These are phyloP conservation scores for Diacarnus erythraeanus DNA, from an alignment of 37 sponge, comb jelly and placozoan species.

Conservation along the genomic window DNA sequence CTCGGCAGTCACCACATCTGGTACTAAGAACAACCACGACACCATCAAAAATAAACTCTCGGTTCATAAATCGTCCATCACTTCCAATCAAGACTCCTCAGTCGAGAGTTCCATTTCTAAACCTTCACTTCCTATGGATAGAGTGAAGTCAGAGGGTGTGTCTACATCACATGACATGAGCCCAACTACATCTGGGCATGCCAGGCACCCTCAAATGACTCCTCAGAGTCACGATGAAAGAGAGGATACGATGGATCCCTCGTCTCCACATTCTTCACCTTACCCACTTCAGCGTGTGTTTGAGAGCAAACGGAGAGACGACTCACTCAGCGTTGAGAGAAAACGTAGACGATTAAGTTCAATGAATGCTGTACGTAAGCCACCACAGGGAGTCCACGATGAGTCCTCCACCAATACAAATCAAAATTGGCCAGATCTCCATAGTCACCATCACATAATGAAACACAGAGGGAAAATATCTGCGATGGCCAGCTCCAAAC, in stretches of 20 bases:
- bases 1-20: neutral
- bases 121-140: too few relatives aligned
- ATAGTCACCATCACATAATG: neutral
- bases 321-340: slow-evolving; percentile 32
- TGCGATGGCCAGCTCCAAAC: neutral
- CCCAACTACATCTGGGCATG: neutral
- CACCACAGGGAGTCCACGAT: too few relatives aligned
- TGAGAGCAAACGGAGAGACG: slow-evolving; percentile 22
- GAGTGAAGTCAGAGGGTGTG: slow-evolving; percentile 2
- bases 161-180: slow-evolving; percentile 17
- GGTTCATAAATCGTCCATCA: neutral
- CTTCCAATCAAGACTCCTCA: too few relatives aligned
- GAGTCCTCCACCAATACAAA: neutral
- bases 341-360: slow-evolving; percentile 47
- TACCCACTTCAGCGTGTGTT: neutral
- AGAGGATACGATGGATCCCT: too few relatives aligned
- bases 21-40: neutral
- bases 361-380: slow-evolving; percentile 2
- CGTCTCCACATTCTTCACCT: neutral
- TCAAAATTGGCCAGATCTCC: neutral
- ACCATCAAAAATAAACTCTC: neutral
- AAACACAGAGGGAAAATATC: slow-evolving; percentile 4
- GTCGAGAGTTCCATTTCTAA: neutral
- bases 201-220: neutral
- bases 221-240: neutral